These are phyloP conservation scores for Callospermophilus lateralis DNA, from an alignment of 2,113 vertebrate species.

Conservation along the genomic window DNA sequence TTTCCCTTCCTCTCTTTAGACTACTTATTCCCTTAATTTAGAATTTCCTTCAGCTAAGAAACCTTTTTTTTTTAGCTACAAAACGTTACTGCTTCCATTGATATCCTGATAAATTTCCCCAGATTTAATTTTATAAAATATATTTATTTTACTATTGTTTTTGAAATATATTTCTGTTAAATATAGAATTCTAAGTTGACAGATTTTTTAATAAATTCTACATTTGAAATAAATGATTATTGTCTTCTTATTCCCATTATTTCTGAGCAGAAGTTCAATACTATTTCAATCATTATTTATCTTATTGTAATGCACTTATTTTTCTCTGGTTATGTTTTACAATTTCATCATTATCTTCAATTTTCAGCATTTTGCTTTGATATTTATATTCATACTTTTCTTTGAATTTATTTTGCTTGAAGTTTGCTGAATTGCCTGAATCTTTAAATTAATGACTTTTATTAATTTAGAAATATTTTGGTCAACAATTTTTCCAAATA, in stretches of 20 bases:
- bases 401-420: background rate
- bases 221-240: background rate
- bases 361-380: background rate
- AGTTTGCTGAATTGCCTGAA: background rate
- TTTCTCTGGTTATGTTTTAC: background rate
- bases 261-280: background rate
- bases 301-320: background rate
- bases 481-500: background rate
- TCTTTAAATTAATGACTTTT: background rate
- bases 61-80: too few relatives aligned
- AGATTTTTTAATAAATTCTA: background rate
- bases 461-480: conserved; percentile 3
- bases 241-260: background rate
- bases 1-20: too few relatives aligned
- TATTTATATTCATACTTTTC: background rate
- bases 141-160: background rate
- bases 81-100: too few relatives aligned
- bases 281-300: background rate
- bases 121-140: too few relatives aligned
- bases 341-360: background rate
- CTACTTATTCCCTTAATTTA: too few relatives aligned
- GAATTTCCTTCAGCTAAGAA: too few relatives aligned
- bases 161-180: background rate
- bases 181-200: background rate
- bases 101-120: too few relatives aligned